phyloP scores from a whole-genome alignment of 2,888 invertebrate species.

The Laothoe populi region DNA sequence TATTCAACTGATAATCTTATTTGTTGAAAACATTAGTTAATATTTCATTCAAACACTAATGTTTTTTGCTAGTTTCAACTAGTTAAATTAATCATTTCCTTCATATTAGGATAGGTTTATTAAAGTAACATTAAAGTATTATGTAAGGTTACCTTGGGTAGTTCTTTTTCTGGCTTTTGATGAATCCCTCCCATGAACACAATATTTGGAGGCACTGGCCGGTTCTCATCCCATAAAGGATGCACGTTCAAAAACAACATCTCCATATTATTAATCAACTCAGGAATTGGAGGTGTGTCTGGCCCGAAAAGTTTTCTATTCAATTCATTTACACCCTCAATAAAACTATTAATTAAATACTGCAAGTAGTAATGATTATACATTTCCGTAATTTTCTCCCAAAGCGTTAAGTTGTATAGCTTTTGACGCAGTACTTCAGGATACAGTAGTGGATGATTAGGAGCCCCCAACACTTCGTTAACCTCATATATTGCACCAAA shows the following conservation, averaged over 20 bases:
- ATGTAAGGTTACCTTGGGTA: constrained; percentile 70
- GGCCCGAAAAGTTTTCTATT: constrained; percentile 32
- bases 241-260: constrained; percentile 57
- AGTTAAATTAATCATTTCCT: no score
- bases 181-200: constrained; percentile 71
- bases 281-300: constrained; percentile 33
- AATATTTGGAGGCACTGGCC: constrained; percentile 60
- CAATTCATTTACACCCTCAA: constrained; percentile 35
- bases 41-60: no score
- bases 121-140: no score
- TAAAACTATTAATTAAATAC: not conserved
- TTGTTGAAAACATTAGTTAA: no score
- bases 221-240: constrained; percentile 48
- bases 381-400: constrained; percentile 35
- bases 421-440: constrained; percentile 39
- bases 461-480: constrained; percentile 43
- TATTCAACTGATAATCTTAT: no score
- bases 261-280: constrained; percentile 46
- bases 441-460: constrained; percentile 49
- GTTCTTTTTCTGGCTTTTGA: constrained; percentile 55
- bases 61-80: no score
- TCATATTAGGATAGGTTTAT: no score
- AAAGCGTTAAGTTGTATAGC: constrained; percentile 36
- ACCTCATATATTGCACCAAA: constrained; percentile 41
- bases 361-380: constrained; percentile 26